Conservation (phyloP, 2,888 invertebrate genomes). For the Amphipyra tragopoginis region DNA sequence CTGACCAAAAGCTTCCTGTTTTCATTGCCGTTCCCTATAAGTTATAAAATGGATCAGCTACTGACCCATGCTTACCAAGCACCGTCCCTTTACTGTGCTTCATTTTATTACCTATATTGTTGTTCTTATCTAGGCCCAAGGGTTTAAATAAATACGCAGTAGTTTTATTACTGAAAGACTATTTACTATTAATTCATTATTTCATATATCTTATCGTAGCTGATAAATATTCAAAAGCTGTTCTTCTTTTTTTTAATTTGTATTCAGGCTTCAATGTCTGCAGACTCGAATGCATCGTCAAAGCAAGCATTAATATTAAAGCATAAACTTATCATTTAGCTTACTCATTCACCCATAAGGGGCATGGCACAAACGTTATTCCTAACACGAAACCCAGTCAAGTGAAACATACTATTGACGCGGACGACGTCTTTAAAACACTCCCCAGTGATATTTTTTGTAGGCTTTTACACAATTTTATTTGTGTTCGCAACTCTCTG, state of each 20-base stretch:
- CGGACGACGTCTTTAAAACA: conserved; percentile 48
- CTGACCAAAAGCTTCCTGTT: conserved; percentile 39
- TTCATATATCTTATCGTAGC: too few species aligned
- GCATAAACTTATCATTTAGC: conserved; percentile 6
- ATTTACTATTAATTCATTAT: too few species aligned
- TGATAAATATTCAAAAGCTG: too few species aligned
- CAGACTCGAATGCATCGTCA: too few species aligned
- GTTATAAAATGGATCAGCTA: conserved; percentile 34
- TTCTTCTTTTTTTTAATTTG: too few species aligned
- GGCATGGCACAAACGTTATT: background rate
- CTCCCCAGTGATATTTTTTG: conserved; percentile 54
- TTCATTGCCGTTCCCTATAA: conserved; percentile 35
- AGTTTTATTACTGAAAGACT: too few species aligned
- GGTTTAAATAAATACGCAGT: too few species aligned
- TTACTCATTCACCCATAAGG: conserved; percentile 5
- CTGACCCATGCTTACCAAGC: conserved; percentile 27
- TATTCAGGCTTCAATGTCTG: too few species aligned
- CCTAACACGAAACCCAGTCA: conserved; percentile 21
- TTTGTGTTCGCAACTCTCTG: conserved; percentile 47
- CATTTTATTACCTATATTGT: too few species aligned
- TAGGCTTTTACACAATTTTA: conserved; percentile 57
- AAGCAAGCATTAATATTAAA: background rate
- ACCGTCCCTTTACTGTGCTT: conserved; percentile 16
- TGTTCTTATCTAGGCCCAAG: too few species aligned
- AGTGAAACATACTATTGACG: conserved; percentile 40